Percentiles rank a stretch among this genome's conserved stretches.
Conservation (phyloP, 2,113 vertebrate species). For the Tonatia bakeri region DNA sequence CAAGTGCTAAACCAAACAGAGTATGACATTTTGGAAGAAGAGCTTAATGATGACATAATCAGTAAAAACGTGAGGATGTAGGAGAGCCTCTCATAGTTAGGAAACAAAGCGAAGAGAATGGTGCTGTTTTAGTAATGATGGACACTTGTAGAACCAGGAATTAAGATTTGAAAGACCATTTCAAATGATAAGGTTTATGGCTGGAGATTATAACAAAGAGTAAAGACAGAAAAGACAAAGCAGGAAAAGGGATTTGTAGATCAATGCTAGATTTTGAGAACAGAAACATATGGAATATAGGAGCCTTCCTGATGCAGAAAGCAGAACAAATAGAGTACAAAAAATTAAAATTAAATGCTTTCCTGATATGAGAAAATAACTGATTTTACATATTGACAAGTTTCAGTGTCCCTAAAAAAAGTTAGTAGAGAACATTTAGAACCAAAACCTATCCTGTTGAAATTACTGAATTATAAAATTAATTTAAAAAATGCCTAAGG, state of each 20-base stretch:
- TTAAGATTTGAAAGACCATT: neutral
- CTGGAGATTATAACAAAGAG: neutral
- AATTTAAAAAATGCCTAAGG: neutral
- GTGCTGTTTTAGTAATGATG: no score
- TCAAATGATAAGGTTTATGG: neutral
- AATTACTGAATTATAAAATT: slow-evolving; percentile 37
- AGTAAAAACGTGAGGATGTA: neutral
- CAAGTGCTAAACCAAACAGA: neutral
- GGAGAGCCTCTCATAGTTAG: neutral
- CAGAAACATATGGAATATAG: slow-evolving; percentile 25
- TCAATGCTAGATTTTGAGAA: neutral
- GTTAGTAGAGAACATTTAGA: slow-evolving; percentile 45
- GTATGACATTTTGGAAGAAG: neutral
- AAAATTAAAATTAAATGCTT: slow-evolving; percentile 28
- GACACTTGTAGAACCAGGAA: neutral
- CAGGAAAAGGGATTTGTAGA: neutral
- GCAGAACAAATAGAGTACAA: slow-evolving; percentile 32
- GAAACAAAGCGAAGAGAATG: neutral
- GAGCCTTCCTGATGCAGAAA: slow-evolving; percentile 28
- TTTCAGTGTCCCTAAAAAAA: slow-evolving; percentile 42
- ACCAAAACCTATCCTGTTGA: slow-evolving; percentile 10
- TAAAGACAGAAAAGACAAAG: neutral
- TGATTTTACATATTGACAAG: slow-evolving; percentile 40
- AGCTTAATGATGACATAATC: neutral
- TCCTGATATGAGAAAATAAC: slow-evolving; percentile 44